Conservation (phyloP, 2,113 vertebrate genomes). For the Vimba vimba region DNA sequence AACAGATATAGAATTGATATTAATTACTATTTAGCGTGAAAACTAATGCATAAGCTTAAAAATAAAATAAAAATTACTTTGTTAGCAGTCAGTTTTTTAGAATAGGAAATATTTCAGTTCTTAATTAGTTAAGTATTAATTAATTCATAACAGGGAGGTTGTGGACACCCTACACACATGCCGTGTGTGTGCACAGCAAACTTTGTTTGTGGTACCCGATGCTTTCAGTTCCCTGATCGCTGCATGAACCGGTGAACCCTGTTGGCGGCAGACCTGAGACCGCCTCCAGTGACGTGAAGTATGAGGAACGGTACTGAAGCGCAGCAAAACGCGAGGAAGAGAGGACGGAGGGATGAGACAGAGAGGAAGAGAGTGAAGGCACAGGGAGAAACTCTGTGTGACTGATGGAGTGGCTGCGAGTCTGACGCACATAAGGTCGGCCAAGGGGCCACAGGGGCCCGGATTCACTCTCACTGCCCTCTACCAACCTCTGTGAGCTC, state of each 20-base stretch:
- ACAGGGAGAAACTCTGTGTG: conserved; percentile 79
- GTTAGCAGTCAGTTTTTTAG: background rate
- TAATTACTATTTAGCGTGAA: background rate
- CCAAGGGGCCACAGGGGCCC: conserved; percentile 60
- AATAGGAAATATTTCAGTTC: background rate
- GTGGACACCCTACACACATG: background rate
- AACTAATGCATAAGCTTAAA: background rate
- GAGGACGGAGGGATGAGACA: conserved; percentile 64
- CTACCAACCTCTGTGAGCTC: conserved; percentile 96
- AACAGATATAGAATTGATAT: background rate
- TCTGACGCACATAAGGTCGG: conserved; percentile 77
- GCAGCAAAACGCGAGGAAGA: conserved; percentile 60
- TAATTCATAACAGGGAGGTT: background rate
- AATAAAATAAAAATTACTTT: background rate
- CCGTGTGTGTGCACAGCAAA: background rate
- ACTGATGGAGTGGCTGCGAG: conserved; percentile 84
- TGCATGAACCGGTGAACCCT: conserved; percentile 75
- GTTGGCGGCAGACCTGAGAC: conserved; percentile 75
- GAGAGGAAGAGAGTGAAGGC: conserved; percentile 66
- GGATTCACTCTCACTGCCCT: conserved; percentile 71
- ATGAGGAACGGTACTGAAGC: conserved; percentile 81
- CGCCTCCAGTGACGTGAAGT: conserved; percentile 81
- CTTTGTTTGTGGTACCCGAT: conserved; percentile 78
- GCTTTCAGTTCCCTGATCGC: conserved; percentile 77
- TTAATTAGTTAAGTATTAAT: background rate